phyloP scores from a whole-genome alignment of 2,797 vertebrate species.

The Loris lydekkerianus region DNA sequence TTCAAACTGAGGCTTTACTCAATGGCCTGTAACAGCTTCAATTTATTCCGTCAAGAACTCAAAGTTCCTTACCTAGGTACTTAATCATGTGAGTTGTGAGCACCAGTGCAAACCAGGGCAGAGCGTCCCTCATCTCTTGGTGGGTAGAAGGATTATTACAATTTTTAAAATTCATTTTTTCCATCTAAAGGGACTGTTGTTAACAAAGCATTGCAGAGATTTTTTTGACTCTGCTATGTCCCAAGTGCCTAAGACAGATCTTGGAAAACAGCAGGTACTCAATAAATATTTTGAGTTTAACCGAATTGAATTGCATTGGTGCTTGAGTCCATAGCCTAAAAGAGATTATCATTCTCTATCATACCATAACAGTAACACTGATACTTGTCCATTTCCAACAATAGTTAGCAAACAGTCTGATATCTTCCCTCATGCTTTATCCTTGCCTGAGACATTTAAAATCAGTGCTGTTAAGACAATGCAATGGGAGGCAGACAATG shows the following conservation, averaged over 20 bases:
- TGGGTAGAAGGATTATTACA: background rate
- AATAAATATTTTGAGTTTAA: background rate
- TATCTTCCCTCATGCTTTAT: background rate
- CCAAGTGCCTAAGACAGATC: background rate
- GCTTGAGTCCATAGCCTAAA: background rate
- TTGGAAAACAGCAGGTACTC: background rate
- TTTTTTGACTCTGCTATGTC: background rate
- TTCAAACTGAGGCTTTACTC: constrained; percentile 22
- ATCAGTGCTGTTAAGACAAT: background rate
- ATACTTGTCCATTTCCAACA: background rate
- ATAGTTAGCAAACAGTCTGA: background rate
- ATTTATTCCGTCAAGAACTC: constrained; percentile 37
- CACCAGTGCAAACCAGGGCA: background rate
- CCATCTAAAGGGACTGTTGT: background rate
- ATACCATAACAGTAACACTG: background rate
- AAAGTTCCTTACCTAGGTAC: background rate
- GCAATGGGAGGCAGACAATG: background rate
- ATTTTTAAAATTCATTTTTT: constrained; percentile 14
- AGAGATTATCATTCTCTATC: background rate
- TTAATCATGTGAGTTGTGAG: background rate
- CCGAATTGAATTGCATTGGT: background rate
- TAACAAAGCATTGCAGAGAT: background rate
- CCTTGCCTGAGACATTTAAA: background rate
- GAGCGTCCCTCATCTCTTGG: background rate
- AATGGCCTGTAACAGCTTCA: background rate